Evolutionary conservation across 1,140 invertebrate genomes (phyloP).

Genomic region (Aphaenogaster floridana): DNA sequence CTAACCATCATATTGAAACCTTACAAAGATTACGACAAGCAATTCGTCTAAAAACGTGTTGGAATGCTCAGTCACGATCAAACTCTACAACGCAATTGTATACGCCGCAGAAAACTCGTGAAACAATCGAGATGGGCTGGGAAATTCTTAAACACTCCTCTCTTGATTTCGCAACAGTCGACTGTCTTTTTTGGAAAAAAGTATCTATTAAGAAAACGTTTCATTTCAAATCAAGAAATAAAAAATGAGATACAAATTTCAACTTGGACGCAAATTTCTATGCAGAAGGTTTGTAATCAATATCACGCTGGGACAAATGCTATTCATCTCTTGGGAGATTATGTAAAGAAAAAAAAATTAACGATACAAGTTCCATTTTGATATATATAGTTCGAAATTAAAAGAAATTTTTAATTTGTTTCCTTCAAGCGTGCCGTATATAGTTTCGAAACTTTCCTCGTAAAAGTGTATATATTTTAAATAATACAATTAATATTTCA

Average conservation of each 20-base stretch:
- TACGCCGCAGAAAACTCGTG: neutral
- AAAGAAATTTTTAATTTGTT: conserved; percentile 11
- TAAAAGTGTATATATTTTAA: neutral
- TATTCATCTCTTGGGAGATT: neutral
- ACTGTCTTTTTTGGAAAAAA: neutral
- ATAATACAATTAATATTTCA: conserved; percentile 24
- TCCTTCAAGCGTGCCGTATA: neutral
- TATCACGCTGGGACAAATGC: neutral
- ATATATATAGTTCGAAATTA: neutral
- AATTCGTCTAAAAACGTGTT: neutral
- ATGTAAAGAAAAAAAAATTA: neutral
- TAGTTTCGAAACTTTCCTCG: neutral
- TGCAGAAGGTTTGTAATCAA: neutral
- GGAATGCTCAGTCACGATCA: neutral
- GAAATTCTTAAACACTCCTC: neutral
- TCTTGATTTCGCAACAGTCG: neutral
- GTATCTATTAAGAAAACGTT: neutral
- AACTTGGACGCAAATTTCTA: neutral
- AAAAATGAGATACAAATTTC: neutral
- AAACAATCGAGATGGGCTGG: neutral
- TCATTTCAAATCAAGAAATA: neutral
- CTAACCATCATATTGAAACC: neutral
- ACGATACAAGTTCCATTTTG: neutral
- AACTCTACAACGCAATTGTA: neutral
- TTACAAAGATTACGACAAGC: neutral